Base-by-base conservation (phyloP, 1,140 invertebrate species). In the Popillia japonica region DNA sequence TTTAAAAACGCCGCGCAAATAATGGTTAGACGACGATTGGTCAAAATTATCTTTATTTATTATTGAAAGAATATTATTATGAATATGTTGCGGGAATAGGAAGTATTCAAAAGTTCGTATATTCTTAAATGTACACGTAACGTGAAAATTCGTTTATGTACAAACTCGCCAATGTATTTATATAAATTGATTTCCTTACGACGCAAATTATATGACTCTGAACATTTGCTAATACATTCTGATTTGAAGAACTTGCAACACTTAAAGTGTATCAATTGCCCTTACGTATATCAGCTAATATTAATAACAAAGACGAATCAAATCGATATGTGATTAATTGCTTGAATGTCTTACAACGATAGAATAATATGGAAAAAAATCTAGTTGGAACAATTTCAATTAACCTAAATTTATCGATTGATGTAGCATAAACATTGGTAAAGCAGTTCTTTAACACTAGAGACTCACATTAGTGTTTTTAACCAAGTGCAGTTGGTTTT, bases 11-110 rank as follows among this genome's bases (percentile, higher is more conserved):
- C 20, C 27, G 61, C 61, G 61, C 61, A 22, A 68, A 34, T 68
- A 68, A 68, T 68, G 61, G 61, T 27, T 68, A 68, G 22, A 68
- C 61, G 61, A 68, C 61, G 61, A 68, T 68, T 68, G 61, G 61
- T 68, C 61, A 34, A 68, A 68, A 68, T 68, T 17, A 68, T 68
- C 11, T 34, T 68, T 68, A 55, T 55, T 27, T 27, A 27, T 64
- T 22, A 64, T 64, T 10, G 59, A 64, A 64, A 64, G 22, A 68
- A 27, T 23, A 68, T 68, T 20, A 22, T 68, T 55, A 55, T 55
- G 17, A 55, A 55, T 55, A 55, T 55, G 2, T 40, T 72, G 61
- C 22, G 22, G 41, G 72, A 74, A 41, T 74, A 74, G 72, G 17
- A 23, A 14, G 17, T 17, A 41, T n/a, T 74, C 40, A 34, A 34